A percentile compares a stretch with the other conserved stretches of the same genome.
These are phyloP conservation scores for Catharus fuscescens DNA, from an alignment of 2,113 vertebrate species.

Conservation along the genomic window DNA sequence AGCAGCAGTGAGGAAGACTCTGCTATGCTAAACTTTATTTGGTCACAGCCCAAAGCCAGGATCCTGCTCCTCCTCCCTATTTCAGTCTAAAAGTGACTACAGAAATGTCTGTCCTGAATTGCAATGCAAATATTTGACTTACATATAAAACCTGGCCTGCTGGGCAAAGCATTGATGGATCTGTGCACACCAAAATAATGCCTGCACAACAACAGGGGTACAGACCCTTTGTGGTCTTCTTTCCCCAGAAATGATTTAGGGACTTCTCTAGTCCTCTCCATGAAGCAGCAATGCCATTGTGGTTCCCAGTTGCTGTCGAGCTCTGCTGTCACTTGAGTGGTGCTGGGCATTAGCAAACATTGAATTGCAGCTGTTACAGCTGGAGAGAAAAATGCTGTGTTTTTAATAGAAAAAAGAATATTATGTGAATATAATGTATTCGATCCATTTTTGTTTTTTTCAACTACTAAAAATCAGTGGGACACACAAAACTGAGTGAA, in stretches of 20 bases:
- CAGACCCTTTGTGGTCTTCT: background rate
- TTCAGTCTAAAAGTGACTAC: background rate
- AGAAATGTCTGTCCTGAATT: background rate
- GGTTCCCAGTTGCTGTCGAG: background rate
- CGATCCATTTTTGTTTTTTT: background rate
- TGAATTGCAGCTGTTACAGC: background rate
- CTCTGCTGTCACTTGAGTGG: background rate
- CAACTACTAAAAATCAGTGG: background rate
- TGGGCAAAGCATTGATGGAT: background rate
- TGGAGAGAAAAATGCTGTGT: background rate
- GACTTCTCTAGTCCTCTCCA: background rate
- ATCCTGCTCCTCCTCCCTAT: background rate
- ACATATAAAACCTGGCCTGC: background rate
- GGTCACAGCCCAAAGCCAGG: background rate
- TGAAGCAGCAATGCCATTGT: background rate
- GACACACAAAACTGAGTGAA: background rate
- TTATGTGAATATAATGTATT: background rate
- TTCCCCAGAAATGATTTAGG: background rate
- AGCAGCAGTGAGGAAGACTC: background rate
- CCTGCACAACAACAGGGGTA: background rate
- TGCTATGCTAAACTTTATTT: background rate
- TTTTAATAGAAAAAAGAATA: background rate
- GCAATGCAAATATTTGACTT: background rate
- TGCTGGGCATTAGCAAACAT: background rate
- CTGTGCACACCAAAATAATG: rapidly evolving